Evolutionary conservation across 2,888 invertebrate species (phyloP).

Genomic region (Horisme vitalbata): DNA sequence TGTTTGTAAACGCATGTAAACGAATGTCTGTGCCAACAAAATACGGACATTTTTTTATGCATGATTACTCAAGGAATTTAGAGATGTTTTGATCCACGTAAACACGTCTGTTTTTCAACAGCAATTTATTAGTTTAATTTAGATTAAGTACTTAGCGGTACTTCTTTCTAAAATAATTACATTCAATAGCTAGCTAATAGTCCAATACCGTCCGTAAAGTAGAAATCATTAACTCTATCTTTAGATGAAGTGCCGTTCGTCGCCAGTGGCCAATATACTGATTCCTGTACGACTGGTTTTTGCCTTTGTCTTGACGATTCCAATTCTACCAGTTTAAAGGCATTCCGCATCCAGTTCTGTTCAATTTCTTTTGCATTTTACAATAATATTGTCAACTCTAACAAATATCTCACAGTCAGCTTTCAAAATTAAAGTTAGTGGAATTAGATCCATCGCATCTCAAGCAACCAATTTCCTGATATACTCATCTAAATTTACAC

Average conservation of each 20-base stretch:
- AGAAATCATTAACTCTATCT: constrained; percentile 31
- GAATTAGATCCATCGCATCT: no score
- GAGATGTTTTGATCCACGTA: no score
- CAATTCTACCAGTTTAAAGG: constrained; percentile 38
- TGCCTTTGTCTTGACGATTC: constrained; percentile 38
- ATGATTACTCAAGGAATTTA: no score
- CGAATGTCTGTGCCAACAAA: constrained; percentile 8
- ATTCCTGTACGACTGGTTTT: constrained; percentile 49
- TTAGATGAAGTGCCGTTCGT: constrained; percentile 39
- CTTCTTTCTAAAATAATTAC: no score
- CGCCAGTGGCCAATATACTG: constrained; percentile 36
- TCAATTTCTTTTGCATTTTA: constrained; percentile 11
- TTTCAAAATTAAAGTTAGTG: neutral
- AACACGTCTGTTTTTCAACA: no score
- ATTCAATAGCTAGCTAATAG: no score
- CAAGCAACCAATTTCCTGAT: neutral
- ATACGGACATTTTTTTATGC: neutral
- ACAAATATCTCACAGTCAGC: constrained; percentile 3
- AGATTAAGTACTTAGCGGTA: no score
- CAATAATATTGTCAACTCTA: constrained; percentile 14
- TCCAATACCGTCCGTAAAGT: neutral
- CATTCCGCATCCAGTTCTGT: constrained; percentile 17
- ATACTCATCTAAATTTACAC: neutral
- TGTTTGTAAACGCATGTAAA: constrained; percentile 11
- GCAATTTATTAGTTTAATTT: no score